These are phyloP conservation scores for Wasmannia auropunctata DNA, from an alignment of 1,140 invertebrate genomes.

Conservation along the genomic window DNA sequence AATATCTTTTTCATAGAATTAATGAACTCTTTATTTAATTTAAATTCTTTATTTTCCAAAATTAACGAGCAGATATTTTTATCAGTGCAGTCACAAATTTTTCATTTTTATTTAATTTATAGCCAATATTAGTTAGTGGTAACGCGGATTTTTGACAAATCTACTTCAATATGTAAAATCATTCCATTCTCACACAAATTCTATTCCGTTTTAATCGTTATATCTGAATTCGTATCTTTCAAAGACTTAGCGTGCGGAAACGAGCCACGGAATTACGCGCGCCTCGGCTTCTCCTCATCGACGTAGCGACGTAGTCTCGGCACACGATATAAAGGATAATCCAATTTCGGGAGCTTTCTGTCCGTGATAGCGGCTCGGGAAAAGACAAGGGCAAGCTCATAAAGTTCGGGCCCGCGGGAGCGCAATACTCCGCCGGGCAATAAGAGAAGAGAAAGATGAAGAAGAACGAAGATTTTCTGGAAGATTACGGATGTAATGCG, in stretches of 20 bases:
- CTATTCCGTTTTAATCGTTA: constrained; percentile 14
- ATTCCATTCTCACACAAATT: neutral
- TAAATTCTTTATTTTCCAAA: too few relatives aligned
- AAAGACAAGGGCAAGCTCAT: constrained; percentile 67
- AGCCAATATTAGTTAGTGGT: neutral
- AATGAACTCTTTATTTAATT: neutral
- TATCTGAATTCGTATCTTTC: constrained; percentile 26
- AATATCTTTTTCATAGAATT: neutral
- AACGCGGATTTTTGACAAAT: neutral
- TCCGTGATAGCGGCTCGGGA: constrained; percentile 46
- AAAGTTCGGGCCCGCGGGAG: constrained; percentile 32
- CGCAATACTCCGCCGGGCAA: constrained; percentile 13
- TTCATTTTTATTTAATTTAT: neutral
- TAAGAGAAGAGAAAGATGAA: constrained; percentile 1
- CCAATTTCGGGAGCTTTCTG: constrained; percentile 62
- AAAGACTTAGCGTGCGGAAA: constrained; percentile 46
- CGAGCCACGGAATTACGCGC: constrained; percentile 47
- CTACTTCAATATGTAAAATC: neutral
- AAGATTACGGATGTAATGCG: constrained; percentile 38
- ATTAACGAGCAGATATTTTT: neutral
- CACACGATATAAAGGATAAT: constrained; percentile 65
- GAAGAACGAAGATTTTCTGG: constrained; percentile 24
- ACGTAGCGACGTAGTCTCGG: constrained; percentile 3
- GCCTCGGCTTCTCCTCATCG: constrained; percentile 44
- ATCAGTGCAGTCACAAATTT: neutral